Conservation (phyloP, 2,888 invertebrate species). For the Hydroisotoma schaefferi region DNA sequence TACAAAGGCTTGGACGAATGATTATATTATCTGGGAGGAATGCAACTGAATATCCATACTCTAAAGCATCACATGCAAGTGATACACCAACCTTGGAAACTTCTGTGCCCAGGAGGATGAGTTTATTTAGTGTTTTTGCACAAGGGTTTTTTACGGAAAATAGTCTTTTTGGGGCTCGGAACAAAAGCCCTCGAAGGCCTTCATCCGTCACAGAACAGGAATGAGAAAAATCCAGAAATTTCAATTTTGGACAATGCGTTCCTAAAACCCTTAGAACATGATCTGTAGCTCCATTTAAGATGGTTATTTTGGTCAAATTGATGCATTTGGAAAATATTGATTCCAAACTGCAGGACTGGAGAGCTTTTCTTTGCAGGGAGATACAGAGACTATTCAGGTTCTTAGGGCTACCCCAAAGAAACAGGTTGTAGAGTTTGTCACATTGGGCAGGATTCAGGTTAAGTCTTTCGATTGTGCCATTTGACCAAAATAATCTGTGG, state of each 20-base stretch:
- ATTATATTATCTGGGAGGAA: conserved; percentile 29
- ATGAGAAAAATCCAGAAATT: conserved; percentile 22
- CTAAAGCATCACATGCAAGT: conserved; percentile 22
- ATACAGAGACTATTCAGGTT: conserved; percentile 13
- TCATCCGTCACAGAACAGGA: conserved; percentile 23
- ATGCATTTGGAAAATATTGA: conserved; percentile 22
- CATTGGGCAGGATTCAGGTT: conserved; percentile 18
- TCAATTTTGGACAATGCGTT: conserved; percentile 25
- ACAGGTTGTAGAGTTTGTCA: conserved; percentile 22
- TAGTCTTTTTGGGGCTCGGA: conserved; percentile 3
- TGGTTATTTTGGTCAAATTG: conserved; percentile 20
- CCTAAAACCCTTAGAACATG: conserved; percentile 31
- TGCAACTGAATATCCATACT: conserved; percentile 17
- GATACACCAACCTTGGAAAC: conserved; percentile 21
- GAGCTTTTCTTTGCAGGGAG: conserved; percentile 12
- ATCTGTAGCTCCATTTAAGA: conserved; percentile 32
- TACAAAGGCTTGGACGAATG: conserved; percentile 7
- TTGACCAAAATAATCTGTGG: conserved; percentile 25
- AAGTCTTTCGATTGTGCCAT: conserved; percentile 29
- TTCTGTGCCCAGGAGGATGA: conserved; percentile 23
- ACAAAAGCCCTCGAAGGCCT: conserved; percentile 24
- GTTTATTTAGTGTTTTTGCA: conserved; percentile 5
- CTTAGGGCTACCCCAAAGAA: conserved; percentile 17
- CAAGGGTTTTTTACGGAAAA: conserved; percentile 18
- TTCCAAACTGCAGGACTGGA: conserved; percentile 17